Conservation (phyloP, 2,797 vertebrate species). For the Malurus splendens region DNA sequence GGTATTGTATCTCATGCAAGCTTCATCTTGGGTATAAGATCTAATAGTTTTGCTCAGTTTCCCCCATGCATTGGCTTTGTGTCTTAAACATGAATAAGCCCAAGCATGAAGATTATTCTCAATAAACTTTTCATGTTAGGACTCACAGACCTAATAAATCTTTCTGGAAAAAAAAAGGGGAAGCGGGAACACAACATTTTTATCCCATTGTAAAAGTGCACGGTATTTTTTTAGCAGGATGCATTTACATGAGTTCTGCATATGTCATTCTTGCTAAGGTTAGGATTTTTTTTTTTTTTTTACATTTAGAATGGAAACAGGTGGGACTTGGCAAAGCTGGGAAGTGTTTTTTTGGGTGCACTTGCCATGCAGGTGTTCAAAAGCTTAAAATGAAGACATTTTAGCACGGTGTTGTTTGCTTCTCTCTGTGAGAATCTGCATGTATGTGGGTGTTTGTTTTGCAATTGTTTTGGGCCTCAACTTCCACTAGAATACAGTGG, state of each 20-base stretch:
- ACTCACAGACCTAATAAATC: background rate
- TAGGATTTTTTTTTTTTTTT: background rate
- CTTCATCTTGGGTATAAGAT: background rate
- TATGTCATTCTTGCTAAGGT: background rate
- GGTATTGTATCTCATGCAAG: background rate
- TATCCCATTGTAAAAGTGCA: background rate
- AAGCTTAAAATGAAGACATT: background rate
- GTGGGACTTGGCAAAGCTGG: background rate
- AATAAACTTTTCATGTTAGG: background rate
- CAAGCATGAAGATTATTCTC: background rate
- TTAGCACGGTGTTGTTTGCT: background rate
- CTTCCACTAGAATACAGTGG: background rate
- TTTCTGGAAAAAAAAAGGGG: rapidly evolving
- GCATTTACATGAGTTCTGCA: background rate
- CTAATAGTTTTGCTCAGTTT: background rate
- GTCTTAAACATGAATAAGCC: background rate
- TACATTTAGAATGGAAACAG: background rate
- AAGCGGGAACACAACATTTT: background rate
- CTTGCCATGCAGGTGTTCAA: background rate
- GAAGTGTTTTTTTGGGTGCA: rapidly evolving
- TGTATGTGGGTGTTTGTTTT: background rate
- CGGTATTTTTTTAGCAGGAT: background rate
- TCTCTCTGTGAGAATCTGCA: background rate
- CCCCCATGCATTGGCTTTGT: rapidly evolving
- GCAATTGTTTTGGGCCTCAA: background rate